Evolutionary conservation across 2,797 vertebrate species (phyloP), one percentile per base, ranked within the genome.

Genomic region (Nothura maculosa): DNA sequence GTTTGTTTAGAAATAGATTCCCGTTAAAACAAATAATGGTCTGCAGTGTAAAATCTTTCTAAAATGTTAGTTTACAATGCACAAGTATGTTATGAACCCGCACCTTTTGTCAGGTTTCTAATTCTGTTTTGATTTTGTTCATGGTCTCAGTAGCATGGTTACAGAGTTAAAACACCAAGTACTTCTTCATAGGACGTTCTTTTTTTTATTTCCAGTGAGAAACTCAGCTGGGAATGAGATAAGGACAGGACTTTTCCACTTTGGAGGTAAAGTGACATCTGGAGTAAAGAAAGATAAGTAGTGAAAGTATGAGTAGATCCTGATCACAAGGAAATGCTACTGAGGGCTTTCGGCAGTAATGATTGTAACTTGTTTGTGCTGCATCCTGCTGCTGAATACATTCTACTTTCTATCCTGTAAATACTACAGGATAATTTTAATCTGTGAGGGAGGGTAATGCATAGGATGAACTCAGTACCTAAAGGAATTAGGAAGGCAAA

Each of bases 1-100:
- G 64, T 54, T 77, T 90, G 27, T 75, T 82, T 87, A 64, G 80
- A 75, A 87, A 68, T 76, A 2, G 2, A 57, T 54, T 74, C 25
- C 60, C 2, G 24, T 80, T 86, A 32, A 0, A 8, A 22, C 79
- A 81, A 67, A 30, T 74, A 74, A 60, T 30, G 14, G 12, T 67
- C 40, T 85, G 14, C 27, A 45, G 13, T 57, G 42, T 77, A 61
- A 87, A 85, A 57, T 62, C 5, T 16, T 28, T 36, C 24, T 89
- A n/a, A 79, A 75, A 57, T 75, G 19, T 1, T 70, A 24, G 4
- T 43, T 81, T 77, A 28, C 21, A 43, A 3, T 70, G 73, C 81
- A 38, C 9, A 52, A 2, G 1, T 54, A 54, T 27, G 1, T 50
- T 77, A 18, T 17, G 32, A 75, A 52, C 20, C 22, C 5, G 82